Conservation (phyloP, 2,888 invertebrate genomes). For the Sympetrum striolatum region DNA sequence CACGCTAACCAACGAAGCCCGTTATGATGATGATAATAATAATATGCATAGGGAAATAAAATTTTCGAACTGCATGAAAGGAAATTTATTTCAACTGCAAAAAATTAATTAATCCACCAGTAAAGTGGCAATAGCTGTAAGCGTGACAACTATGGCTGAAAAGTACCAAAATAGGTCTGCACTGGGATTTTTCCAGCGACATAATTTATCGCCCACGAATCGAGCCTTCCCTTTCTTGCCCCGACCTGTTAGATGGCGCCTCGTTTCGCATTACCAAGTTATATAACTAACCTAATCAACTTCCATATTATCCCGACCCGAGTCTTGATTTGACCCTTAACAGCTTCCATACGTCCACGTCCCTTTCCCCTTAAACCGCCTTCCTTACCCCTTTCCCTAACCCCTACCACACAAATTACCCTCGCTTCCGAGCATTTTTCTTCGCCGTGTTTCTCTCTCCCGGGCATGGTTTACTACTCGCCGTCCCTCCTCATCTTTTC, state of each 20-base stretch:
- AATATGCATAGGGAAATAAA: too few relatives aligned
- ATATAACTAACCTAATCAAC: slow-evolving; percentile 6
- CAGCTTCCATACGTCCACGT: slow-evolving; percentile 16
- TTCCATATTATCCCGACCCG: slow-evolving; percentile 10
- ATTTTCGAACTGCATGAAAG: too few relatives aligned
- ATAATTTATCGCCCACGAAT: background rate
- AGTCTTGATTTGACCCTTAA: slow-evolving; percentile 12
- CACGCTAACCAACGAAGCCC: too few relatives aligned
- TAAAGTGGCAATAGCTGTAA: too few relatives aligned
- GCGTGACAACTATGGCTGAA: too few relatives aligned
- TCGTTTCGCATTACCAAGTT: background rate
- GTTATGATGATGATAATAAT: too few relatives aligned
- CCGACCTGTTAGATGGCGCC: background rate
- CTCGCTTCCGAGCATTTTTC: slow-evolving; percentile 9
- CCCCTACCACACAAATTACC: slow-evolving; percentile 6
- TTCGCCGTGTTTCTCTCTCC: slow-evolving; percentile 26
- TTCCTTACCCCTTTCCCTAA: background rate
- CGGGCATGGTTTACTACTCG: slow-evolving; percentile 27
- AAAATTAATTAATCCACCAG: too few relatives aligned
- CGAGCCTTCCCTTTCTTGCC: background rate
- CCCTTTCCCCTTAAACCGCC: background rate
- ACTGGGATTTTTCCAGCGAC: background rate
- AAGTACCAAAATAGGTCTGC: too few relatives aligned
- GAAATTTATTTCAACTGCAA: too few relatives aligned
- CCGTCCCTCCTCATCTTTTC: slow-evolving; percentile 30